Evolutionary conservation across 2,888 invertebrate genomes (phyloP).

Genomic region (Epicampocera succincta): DNA sequence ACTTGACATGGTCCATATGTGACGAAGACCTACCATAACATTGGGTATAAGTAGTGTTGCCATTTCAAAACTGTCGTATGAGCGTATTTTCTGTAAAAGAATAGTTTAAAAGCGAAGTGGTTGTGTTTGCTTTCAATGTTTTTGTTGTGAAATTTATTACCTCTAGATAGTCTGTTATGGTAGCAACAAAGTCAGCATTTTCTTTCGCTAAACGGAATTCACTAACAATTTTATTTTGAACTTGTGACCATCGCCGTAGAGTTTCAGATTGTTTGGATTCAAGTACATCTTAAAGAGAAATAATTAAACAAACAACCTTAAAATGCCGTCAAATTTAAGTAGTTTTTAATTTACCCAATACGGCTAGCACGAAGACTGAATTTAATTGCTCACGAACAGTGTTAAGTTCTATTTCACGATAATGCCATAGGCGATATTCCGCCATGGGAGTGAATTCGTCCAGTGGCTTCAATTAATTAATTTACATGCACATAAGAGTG

Average conservation of each 20-base stretch:
- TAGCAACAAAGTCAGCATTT: conserved; percentile 80
- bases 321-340: background rate
- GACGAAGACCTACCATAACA: conserved; percentile 91
- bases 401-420: conserved; percentile 89
- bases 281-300: conserved; percentile 79
- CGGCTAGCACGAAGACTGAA: conserved; percentile 83
- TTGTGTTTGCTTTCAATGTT: conserved; percentile 21
- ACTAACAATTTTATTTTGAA: conserved; percentile 72
- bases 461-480: conserved; percentile 81
- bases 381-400: conserved; percentile 91
- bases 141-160: conserved; percentile 76
- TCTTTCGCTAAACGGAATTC: conserved; percentile 79
- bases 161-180: conserved; percentile 81
- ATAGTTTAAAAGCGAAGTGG: background rate
- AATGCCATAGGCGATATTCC: conserved; percentile 93
- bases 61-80: conserved; percentile 86
- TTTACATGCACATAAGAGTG: background rate
- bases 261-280: conserved; percentile 71
- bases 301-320: background rate
- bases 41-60: conserved; percentile 89
- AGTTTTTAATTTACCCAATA: conserved; percentile 72
- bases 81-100: conserved; percentile 85
- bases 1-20: conserved; percentile 95
- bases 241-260: conserved; percentile 74
- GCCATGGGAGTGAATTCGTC: conserved; percentile 90